A percentile compares a stretch with the other conserved stretches of the same genome.
These are phyloP conservation scores for Hoplodrina blanda DNA, from an alignment of 2,888 invertebrate species.

Conservation along the genomic window DNA sequence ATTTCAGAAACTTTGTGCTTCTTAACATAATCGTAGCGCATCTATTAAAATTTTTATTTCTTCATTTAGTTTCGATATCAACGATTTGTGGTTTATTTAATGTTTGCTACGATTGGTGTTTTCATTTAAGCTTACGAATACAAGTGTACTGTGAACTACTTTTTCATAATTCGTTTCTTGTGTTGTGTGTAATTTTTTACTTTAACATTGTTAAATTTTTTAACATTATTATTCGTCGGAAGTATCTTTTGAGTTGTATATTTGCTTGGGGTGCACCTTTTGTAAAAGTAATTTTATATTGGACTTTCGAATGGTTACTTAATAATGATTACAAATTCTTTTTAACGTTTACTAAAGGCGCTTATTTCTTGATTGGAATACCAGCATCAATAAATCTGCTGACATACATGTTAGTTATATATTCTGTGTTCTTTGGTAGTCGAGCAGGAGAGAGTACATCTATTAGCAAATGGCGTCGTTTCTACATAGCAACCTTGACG, in stretches of 20 bases:
- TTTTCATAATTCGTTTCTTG: not conserved
- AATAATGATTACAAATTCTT: not conserved
- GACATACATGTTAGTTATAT: constrained; percentile 25
- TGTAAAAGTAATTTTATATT: not conserved
- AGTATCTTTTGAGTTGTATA: constrained; percentile 19
- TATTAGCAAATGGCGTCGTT: constrained; percentile 5
- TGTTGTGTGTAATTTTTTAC: not conserved
- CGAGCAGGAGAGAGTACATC: not conserved
- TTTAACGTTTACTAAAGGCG: not conserved
- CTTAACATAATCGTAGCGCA: constrained; percentile 2
- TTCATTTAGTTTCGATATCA: not conserved
- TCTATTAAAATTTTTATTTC: not conserved
- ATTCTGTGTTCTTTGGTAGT: constrained; percentile 12
- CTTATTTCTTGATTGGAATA: constrained; percentile 18
- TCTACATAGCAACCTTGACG: constrained; percentile 30
- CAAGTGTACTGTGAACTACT: not conserved
- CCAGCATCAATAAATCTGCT: constrained; percentile 29
- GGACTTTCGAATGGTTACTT: not conserved
- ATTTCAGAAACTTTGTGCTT: constrained; percentile 19
- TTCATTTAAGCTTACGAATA: no score
- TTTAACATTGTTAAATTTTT: constrained; percentile 19
- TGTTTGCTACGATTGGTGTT: not conserved
- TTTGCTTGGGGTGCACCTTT: constrained; percentile 30
- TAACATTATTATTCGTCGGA: constrained; percentile 15
- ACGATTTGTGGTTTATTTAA: not conserved